Evolutionary conservation across 2,113 vertebrate species (phyloP).

Genomic region (Cryptotis parvus): DNA sequence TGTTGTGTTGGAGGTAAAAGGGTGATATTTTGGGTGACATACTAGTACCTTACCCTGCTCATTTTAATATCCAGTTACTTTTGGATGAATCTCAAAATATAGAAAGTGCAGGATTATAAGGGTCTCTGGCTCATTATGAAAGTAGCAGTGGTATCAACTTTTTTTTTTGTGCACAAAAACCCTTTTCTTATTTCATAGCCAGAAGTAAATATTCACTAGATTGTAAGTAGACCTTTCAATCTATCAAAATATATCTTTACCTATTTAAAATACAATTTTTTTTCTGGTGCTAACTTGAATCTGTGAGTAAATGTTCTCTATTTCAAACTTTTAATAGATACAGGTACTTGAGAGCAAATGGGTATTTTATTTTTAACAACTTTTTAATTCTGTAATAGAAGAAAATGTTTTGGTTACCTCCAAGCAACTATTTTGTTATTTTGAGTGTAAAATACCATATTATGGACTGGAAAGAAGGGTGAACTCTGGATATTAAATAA

Average conservation of each 20-base stretch:
- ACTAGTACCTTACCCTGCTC: not conserved
- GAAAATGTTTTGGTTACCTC: not conserved
- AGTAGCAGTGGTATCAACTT: not conserved
- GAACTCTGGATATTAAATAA: not conserved
- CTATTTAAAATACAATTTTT: not conserved
- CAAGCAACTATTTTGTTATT: not conserved
- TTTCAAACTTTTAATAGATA: slow-evolving; percentile 30
- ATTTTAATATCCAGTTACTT: not conserved
- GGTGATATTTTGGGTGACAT: not conserved
- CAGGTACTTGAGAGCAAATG: slow-evolving; percentile 23
- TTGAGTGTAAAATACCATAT: not conserved
- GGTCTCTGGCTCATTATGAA: slow-evolving; percentile 5
- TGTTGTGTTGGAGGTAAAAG: not conserved
- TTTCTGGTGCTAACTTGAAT: not conserved
- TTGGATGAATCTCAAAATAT: slow-evolving; percentile 18
- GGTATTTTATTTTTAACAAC: not conserved
- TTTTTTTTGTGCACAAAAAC: not conserved
- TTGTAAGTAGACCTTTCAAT: not conserved
- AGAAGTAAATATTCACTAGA: not conserved
- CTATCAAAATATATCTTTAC: not conserved
- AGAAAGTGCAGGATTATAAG: not conserved
- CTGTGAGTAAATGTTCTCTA: slow-evolving; percentile 12
- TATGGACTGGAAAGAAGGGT: not conserved
- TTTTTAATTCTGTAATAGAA: slow-evolving; percentile 35
- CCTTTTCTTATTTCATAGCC: not conserved